A percentile compares a stretch with the other conserved stretches of the same genome.
These are phyloP conservation scores for Dysmachus trigonus DNA, from an alignment of 2,888 invertebrate species.

Conservation along the genomic window DNA sequence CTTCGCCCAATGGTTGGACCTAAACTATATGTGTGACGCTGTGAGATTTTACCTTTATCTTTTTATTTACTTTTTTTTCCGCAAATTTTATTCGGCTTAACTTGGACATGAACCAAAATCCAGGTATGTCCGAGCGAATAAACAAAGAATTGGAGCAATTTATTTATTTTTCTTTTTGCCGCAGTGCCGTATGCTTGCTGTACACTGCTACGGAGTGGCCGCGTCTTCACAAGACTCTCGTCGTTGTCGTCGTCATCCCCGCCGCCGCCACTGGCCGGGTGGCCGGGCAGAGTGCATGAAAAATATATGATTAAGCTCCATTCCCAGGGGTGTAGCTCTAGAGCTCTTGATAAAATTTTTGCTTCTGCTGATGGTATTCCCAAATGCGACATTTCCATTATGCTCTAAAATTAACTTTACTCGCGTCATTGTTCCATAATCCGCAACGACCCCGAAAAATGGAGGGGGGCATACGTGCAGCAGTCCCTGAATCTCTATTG, in stretches of 20 bases:
- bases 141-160: conserved; percentile 20
- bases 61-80: conserved; percentile 19
- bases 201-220: not conserved
- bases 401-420: not conserved
- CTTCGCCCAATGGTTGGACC: not conserved
- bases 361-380: not conserved
- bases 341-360: not conserved
- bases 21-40: not conserved
- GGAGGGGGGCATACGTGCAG: not conserved
- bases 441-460: not conserved
- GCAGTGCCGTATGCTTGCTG: not conserved
- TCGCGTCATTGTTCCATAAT: conserved; percentile 18
- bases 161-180: too few relatives aligned
- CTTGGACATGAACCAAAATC: conserved; percentile 24
- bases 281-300: not conserved
- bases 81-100: conserved; percentile 42
- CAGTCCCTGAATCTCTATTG: not conserved
- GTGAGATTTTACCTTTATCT: not conserved
- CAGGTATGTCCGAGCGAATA: conserved; percentile 22
- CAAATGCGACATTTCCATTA: conserved; percentile 35
- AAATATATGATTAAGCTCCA: conserved; percentile 6
- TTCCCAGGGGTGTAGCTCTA: not conserved
- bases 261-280: too few relatives aligned
- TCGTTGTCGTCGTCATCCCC: too few relatives aligned
- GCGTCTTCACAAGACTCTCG: not conserved